Evolutionary conservation across 2,113 vertebrate genomes (phyloP).

Genomic region (Chionis minor): DNA sequence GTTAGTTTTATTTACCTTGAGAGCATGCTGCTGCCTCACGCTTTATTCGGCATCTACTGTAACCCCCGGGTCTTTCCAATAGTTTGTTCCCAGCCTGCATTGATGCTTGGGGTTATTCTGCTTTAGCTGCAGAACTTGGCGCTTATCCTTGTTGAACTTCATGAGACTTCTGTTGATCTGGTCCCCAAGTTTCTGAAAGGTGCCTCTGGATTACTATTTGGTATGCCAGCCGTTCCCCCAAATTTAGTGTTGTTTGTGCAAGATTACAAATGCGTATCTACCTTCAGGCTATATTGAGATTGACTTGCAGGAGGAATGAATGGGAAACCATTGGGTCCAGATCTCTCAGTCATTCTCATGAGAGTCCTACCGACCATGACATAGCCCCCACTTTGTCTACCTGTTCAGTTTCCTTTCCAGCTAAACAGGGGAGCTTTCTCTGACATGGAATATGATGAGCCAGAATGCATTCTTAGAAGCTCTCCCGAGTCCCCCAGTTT

Average conservation of each 20-base stretch:
- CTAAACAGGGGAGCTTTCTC: background rate
- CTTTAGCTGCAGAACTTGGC: background rate
- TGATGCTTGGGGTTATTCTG: background rate
- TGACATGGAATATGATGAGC: background rate
- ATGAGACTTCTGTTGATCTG: background rate
- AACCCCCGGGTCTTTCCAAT: background rate
- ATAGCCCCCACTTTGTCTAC: background rate
- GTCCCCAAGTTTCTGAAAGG: background rate
- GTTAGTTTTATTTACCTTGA: slow-evolving; percentile 24
- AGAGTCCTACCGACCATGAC: background rate
- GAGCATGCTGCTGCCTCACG: background rate
- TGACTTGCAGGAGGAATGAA: background rate
- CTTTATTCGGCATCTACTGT: slow-evolving; percentile 13
- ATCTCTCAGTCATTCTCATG: background rate
- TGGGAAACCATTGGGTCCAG: background rate
- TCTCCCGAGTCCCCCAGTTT: background rate
- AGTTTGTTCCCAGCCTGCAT: background rate
- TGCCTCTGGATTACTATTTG: background rate
- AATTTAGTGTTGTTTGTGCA: background rate
- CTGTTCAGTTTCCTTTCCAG: background rate
- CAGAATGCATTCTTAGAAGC: background rate
- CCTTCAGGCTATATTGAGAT: background rate
- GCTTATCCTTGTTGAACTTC: background rate
- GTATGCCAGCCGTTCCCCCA: background rate
- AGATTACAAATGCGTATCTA: background rate